phyloP scores from a whole-genome alignment of 2,113 vertebrate genomes.

The Boulengeromyrus knoepffleri region DNA sequence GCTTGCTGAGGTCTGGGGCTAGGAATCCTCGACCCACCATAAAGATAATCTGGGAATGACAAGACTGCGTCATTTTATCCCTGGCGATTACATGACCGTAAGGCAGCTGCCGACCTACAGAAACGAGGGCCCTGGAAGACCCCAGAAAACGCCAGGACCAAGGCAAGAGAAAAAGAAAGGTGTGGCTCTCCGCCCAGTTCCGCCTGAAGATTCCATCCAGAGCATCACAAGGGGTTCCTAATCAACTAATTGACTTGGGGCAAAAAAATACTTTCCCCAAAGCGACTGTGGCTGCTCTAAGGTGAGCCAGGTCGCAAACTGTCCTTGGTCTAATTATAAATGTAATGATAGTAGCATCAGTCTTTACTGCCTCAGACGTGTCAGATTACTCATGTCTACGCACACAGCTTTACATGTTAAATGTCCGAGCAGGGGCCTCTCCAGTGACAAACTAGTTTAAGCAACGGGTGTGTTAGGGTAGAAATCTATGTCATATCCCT shows the following conservation, averaged over 20 bases:
- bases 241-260: not conserved
- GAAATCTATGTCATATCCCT: not conserved
- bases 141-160: not conserved
- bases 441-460: not conserved
- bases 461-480: not conserved
- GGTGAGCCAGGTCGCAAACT: not conserved
- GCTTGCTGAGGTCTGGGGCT: slow-evolving; percentile 90
- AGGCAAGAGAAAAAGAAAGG: not conserved
- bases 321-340: not conserved
- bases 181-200: not conserved
- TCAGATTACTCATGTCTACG: not conserved
- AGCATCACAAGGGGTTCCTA: not conserved
- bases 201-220: not conserved
- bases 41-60: slow-evolving; percentile 80
- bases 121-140: not conserved
- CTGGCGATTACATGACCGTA: not conserved
- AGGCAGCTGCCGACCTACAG: not conserved
- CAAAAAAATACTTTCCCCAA: not conserved
- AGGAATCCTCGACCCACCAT: slow-evolving; percentile 91
- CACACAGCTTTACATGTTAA: not conserved
- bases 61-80: not conserved
- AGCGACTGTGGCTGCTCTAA: not conserved
- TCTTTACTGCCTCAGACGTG: not conserved
- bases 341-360: not conserved
- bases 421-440: not conserved